Evolutionary conservation across 2,888 invertebrate genomes (phyloP), one percentile per base, ranked within the genome.

Genomic region (Apoda limacodes): DNA sequence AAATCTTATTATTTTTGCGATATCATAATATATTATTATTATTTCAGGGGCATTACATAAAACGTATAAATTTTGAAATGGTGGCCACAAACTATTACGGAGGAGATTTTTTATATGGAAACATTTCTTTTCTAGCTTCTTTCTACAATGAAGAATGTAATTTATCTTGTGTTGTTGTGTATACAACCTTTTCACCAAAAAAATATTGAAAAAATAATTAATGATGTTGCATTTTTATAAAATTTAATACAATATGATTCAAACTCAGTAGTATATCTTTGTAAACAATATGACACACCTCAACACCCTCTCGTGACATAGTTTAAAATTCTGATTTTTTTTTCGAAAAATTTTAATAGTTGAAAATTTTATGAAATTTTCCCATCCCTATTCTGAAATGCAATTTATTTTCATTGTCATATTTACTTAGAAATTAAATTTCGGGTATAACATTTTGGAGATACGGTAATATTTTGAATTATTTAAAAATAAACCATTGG

Each of bases 91-190:
- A 42, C 2, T 63, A 60, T 36, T 60, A 59, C 30, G 55, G 55
- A 1, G 61, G 60, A 1, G 46, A 46, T 20, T 64, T 62, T 34
- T 26, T 65, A 13, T 64, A 53, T 25, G 65, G 66, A 4, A 52
- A 55, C 14, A 33, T 59, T 11, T 46, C 42, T 0, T 59, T 62
- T 13, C 60, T 51, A 33, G 25, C 57, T 1, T 2, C 56, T 0
- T 50, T 58, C 25, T 55, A 57, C 36, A 60, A 47, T 21, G 56
- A 58, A 2, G 35, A 50, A 2, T 67, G 67, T 32, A 67, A 65
- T 23, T 58, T 66, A 13, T 61, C 59, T 1, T 66, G 67, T 24
- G 42, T 55, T 1, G 23, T 51, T 1, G 35, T 57, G 0, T 37
- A 52, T 10, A 56, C 59, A 0, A 40, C 42, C 17, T 41, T 65